phyloP scores from a whole-genome alignment of 2,113 vertebrate genomes.

The Noturus placidus region DNA sequence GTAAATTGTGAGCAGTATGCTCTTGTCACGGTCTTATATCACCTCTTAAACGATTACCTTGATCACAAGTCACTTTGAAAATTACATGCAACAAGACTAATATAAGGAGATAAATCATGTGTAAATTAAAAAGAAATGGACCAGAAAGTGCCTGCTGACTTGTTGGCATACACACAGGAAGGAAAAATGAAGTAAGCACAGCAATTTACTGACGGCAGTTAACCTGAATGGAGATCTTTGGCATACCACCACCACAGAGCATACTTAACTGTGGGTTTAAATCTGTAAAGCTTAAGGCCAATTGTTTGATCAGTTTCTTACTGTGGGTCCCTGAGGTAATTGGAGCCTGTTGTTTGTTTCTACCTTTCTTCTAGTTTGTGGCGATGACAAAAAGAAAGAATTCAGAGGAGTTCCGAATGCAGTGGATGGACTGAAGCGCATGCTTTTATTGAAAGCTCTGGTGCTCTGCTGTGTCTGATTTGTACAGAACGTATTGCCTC shows the following conservation, averaged over 20 bases:
- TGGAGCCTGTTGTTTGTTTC: not conserved
- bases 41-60: not conserved
- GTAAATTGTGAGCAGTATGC: not conserved
- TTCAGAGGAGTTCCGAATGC: too few species aligned
- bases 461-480: too few species aligned
- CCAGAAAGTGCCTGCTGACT: constrained; percentile 34
- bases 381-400: too few species aligned
- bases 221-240: constrained; percentile 19
- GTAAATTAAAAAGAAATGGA: constrained; percentile 34
- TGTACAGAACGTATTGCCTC: too few species aligned
- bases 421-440: too few species aligned
- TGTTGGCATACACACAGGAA: constrained; percentile 30
- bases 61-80: constrained; percentile 19
- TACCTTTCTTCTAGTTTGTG: not conserved
- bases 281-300: not conserved
- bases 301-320: not conserved
- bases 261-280: not conserved
- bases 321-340: not conserved
- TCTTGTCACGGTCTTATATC: not conserved
- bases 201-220: not conserved
- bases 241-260: not conserved
- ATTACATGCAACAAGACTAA: not conserved
- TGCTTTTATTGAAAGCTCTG: too few species aligned
- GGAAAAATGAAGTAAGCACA: constrained; percentile 24
- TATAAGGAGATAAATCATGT: not conserved